Percentiles rank a stretch among this genome's conserved stretches.
These are phyloP conservation scores for Prosapia bicincta DNA, from an alignment of 2,888 invertebrate genomes.

Conservation along the genomic window DNA sequence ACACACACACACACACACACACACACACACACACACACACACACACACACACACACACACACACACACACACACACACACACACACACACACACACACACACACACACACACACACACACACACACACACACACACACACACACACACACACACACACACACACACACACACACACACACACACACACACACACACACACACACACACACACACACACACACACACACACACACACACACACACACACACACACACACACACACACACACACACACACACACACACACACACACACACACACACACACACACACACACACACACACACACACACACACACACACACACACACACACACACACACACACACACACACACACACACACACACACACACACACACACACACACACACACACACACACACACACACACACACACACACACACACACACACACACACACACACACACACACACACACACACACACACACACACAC, in stretches of 20 bases:
- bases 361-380: slow-evolving; percentile 7
- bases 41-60: too few species aligned
- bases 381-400: too few species aligned
- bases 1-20: too few species aligned
- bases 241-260: slow-evolving; percentile 7
- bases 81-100: not conserved
- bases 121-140: slow-evolving; percentile 7
- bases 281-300: slow-evolving; percentile 7
- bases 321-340: slow-evolving; percentile 1
- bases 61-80: too few species aligned
- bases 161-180: slow-evolving; percentile 7
- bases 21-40: too few species aligned
- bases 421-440: too few species aligned
- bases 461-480: too few species aligned
- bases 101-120: slow-evolving; percentile 7
- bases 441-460: too few species aligned
- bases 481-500: too few species aligned
- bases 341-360: not conserved
- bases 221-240: slow-evolving; percentile 7
- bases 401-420: too few species aligned
- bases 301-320: slow-evolving; percentile 5
- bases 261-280: slow-evolving; percentile 7
- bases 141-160: slow-evolving; percentile 7
- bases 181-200: slow-evolving; percentile 7
- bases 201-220: slow-evolving; percentile 7